Conservation (phyloP, 2,113 vertebrate species). For the Spea multiplicata region DNA sequence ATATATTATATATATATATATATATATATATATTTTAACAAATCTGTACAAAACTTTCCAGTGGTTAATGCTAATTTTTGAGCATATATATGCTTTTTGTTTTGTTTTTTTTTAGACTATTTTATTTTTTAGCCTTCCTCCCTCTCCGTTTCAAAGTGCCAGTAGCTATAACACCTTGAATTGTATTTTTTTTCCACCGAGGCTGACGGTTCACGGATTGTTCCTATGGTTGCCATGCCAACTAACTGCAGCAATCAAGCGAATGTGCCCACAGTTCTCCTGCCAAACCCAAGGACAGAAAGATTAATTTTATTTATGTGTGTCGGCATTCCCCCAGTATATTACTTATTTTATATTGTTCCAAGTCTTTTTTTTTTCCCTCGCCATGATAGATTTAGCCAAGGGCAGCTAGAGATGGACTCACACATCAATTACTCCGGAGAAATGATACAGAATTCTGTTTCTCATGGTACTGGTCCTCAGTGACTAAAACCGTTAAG, state of each 20-base stretch:
- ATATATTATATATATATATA: too few species aligned
- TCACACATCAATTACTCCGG: constrained; percentile 14
- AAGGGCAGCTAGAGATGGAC: constrained; percentile 11
- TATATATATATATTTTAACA: too few species aligned
- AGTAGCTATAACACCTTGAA: constrained; percentile 19
- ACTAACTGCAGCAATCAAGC: constrained; percentile 44
- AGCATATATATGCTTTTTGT: neutral
- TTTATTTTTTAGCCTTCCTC: neutral
- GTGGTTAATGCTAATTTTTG: too few species aligned
- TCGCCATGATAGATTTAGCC: constrained; percentile 19
- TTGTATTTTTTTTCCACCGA: constrained; percentile 23
- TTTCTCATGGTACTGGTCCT: neutral
- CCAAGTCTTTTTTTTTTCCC: constrained; percentile 4
- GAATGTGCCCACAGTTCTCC: neutral
- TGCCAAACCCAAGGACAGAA: constrained; percentile 2
- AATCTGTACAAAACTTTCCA: too few species aligned
- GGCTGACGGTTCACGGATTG: constrained; percentile 27
- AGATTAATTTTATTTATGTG: constrained; percentile 33
- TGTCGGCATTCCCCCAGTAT: constrained; percentile 1
- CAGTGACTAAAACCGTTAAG: neutral
- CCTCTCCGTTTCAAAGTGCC: constrained; percentile 6
- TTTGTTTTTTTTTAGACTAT: neutral
- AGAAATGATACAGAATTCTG: neutral
- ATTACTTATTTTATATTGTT: constrained; percentile 36
- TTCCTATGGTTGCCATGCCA: constrained; percentile 43